Conservation (phyloP, 2,888 invertebrate species). For the Dolichopus griseipennis region DNA sequence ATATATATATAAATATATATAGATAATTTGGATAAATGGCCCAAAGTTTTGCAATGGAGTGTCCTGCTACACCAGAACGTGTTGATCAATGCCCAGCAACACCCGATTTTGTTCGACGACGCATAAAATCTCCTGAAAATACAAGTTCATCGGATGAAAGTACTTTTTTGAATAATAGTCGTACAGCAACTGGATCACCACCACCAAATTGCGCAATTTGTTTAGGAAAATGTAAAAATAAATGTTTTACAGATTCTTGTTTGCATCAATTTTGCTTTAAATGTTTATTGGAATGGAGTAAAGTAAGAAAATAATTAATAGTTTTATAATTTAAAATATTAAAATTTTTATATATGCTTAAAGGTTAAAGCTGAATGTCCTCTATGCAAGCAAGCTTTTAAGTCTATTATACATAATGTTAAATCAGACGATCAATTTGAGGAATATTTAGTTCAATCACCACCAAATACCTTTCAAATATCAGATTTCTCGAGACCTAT, state of each 20-base stretch:
- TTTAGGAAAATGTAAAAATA: slow-evolving; percentile 74
- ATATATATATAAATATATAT: slow-evolving; percentile 13
- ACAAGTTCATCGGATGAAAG: slow-evolving; percentile 43
- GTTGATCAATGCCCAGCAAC: slow-evolving; percentile 24
- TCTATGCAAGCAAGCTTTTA: slow-evolving; percentile 85
- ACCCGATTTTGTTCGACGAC: slow-evolving; percentile 21
- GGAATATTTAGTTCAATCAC: slow-evolving; percentile 56
- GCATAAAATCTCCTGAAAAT: slow-evolving; percentile 23
- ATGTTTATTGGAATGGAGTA: slow-evolving; percentile 89
- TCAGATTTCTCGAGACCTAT: slow-evolving; percentile 16
- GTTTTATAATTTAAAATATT: neutral
- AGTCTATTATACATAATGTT: slow-evolving; percentile 86
- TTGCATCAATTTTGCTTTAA: slow-evolving; percentile 91
- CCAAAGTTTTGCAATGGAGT: slow-evolving; percentile 18
- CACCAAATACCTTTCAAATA: slow-evolving; percentile 9
- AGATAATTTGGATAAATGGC: slow-evolving; percentile 18
- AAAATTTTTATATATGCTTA: slow-evolving; percentile 26
- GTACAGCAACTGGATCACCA: slow-evolving; percentile 53
- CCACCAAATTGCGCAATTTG: slow-evolving; percentile 91
- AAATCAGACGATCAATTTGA: slow-evolving; percentile 81
- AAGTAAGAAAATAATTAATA: slow-evolving; percentile 46
- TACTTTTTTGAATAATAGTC: slow-evolving; percentile 45
- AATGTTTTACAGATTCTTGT: slow-evolving; percentile 86
- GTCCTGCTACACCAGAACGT: slow-evolving; percentile 24
- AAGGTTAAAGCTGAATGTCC: slow-evolving; percentile 90